These are phyloP conservation scores for Andricus grossulariae DNA, from an alignment of 1,140 invertebrate species.

Conservation along the genomic window DNA sequence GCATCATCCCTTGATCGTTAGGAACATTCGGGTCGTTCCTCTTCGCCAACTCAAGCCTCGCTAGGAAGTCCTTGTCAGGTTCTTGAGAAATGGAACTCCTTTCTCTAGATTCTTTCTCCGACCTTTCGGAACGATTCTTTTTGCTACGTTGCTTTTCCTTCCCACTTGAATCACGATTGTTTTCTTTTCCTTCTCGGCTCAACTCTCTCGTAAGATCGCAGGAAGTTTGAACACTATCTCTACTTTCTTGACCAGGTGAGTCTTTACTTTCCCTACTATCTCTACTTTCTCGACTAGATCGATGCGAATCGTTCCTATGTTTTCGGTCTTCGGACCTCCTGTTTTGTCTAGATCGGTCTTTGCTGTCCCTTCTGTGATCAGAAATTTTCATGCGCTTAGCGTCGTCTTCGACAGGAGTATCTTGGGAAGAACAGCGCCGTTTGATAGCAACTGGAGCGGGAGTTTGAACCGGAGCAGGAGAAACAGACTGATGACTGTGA, in stretches of 20 bases:
- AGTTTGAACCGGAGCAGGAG: slow-evolving; percentile 56
- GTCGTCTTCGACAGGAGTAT: slow-evolving; percentile 82
- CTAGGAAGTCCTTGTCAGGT: slow-evolving; percentile 81
- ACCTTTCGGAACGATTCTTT: slow-evolving; percentile 62
- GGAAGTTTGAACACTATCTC: slow-evolving; percentile 54
- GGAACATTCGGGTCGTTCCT: slow-evolving; percentile 60
- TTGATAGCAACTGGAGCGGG: slow-evolving; percentile 82
- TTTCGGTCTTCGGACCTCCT: slow-evolving; percentile 72
- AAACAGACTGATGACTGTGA: slow-evolving; percentile 59
- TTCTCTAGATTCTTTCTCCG: slow-evolving; percentile 68
- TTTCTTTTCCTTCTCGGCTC: slow-evolving; percentile 67
- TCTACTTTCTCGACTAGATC: slow-evolving; percentile 67
- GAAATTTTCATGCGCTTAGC: slow-evolving; percentile 83
- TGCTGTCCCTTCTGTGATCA: slow-evolving; percentile 83
- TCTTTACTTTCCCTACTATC: slow-evolving; percentile 70
- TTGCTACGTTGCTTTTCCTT: slow-evolving; percentile 68
- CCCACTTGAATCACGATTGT: slow-evolving; percentile 57
- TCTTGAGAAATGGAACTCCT: slow-evolving; percentile 71
- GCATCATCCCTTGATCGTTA: slow-evolving; percentile 56
- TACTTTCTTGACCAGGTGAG: slow-evolving; percentile 57
- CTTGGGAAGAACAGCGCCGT: slow-evolving; percentile 86
- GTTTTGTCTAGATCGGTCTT: slow-evolving; percentile 78
- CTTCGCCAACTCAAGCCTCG: slow-evolving; percentile 77
- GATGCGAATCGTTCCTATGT: slow-evolving; percentile 70
- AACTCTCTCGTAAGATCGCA: slow-evolving; percentile 58